Conservation (phyloP, 2,797 vertebrate genomes). For the Hippocampus kuda region DNA sequence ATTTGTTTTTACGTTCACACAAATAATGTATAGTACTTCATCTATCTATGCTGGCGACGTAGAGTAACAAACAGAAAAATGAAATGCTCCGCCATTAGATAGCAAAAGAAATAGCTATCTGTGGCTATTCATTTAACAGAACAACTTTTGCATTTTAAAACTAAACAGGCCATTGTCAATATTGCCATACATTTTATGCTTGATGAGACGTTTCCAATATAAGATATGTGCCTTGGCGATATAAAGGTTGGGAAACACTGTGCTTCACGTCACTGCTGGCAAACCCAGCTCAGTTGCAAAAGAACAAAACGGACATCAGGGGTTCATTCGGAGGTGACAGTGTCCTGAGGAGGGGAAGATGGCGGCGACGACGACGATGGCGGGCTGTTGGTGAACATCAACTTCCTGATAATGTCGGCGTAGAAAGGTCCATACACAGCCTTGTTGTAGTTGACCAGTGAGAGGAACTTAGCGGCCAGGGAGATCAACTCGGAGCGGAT, state of each 20-base stretch:
- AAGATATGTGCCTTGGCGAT: background rate
- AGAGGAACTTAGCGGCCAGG: conserved; percentile 71
- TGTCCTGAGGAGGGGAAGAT: conserved; percentile 15
- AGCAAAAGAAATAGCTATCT: background rate
- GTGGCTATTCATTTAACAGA: background rate
- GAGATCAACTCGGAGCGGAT: conserved; percentile 74
- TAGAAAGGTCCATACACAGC: conserved; percentile 88
- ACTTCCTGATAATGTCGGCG: conserved; percentile 78
- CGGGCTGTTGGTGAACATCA: conserved; percentile 66
- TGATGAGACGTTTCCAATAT: background rate
- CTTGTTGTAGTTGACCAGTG: conserved; percentile 84
- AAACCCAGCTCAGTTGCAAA: background rate
- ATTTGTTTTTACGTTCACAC: background rate
- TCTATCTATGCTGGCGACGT: background rate
- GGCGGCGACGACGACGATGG: conserved; percentile 20
- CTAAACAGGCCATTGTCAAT: background rate
- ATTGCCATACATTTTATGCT: background rate
- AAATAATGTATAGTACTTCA: background rate
- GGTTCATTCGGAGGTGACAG: conserved; percentile 37
- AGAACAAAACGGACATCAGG: background rate
- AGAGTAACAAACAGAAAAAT: background rate
- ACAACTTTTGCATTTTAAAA: background rate
- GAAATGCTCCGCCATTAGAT: background rate
- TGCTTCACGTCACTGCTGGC: background rate
- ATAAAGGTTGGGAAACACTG: background rate